Conservation (phyloP, 2,797 vertebrate genomes). For the Epinephelus coioides region DNA sequence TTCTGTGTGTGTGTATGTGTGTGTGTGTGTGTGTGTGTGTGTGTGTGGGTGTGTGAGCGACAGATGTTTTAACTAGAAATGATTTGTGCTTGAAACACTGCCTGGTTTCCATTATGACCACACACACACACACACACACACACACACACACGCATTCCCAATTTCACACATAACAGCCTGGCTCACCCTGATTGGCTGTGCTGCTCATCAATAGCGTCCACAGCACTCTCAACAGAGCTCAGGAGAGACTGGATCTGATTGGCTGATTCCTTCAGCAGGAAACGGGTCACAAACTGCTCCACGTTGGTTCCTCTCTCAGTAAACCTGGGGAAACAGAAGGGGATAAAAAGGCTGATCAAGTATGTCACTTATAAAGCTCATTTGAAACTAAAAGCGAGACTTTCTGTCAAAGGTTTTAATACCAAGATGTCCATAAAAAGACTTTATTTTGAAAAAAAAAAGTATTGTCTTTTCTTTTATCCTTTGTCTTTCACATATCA, state of each 20-base stretch:
- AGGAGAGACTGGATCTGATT: slow-evolving; percentile 97
- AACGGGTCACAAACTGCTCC: slow-evolving; percentile 98
- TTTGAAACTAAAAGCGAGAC: neutral
- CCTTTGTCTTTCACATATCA: slow-evolving; percentile 28
- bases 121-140: slow-evolving; percentile 2
- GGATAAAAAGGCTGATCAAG: neutral
- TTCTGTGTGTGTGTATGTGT: slow-evolving; percentile 1
- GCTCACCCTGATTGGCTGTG: slow-evolving; percentile 88
- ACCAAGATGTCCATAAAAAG: neutral
- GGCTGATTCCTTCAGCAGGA: slow-evolving; percentile 96
- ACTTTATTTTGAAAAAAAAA: neutral
- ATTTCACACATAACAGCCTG: slow-evolving; percentile 14
- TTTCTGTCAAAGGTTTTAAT: neutral
- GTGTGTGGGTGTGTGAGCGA: slow-evolving; percentile 8
- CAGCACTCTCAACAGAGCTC: slow-evolving; percentile 96
- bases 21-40: slow-evolving; percentile 12
- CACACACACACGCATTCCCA: neutral
- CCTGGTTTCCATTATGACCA: slow-evolving; percentile 46
- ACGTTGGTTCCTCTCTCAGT: slow-evolving; percentile 94
- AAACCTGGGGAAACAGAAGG: slow-evolving; percentile 87
- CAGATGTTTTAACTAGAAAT: slow-evolving; percentile 45
- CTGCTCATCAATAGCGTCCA: slow-evolving; percentile 97
- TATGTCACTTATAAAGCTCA: neutral
- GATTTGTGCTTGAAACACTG: slow-evolving; percentile 47
- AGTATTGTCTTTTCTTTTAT: neutral